phyloP scores from a whole-genome alignment of 2,113 vertebrate genomes.

The Salvator merianae region DNA sequence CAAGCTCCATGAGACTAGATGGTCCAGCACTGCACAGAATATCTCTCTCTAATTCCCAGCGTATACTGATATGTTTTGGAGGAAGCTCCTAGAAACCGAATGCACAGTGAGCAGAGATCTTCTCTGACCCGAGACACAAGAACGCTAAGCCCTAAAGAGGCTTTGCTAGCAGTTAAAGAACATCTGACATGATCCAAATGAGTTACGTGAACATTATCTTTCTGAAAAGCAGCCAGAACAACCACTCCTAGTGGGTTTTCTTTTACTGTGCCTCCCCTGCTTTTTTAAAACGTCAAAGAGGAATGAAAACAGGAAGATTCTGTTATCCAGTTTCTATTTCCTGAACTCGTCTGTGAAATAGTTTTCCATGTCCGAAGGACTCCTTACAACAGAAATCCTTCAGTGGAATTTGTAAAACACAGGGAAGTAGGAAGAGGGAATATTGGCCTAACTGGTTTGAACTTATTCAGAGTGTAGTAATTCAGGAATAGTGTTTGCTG shows the following conservation, averaged over 20 bases:
- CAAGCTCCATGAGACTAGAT: not conserved
- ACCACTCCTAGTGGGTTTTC: not conserved
- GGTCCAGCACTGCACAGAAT: not conserved
- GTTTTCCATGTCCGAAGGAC: slow-evolving; percentile 18
- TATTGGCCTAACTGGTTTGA: too few relatives aligned
- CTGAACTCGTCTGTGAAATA: not conserved
- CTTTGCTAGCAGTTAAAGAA: slow-evolving; percentile 47
- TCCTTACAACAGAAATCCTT: not conserved
- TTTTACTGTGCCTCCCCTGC: slow-evolving; percentile 6
- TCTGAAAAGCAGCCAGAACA: not conserved
- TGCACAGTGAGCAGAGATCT: slow-evolving; percentile 18
- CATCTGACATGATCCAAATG: slow-evolving; percentile 43
- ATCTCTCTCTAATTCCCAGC: not conserved
- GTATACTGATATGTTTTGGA: not conserved
- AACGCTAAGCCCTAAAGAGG: slow-evolving; percentile 49
- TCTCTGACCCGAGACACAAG: slow-evolving; percentile 17
- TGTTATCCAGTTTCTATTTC: not conserved
- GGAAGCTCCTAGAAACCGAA: not conserved
- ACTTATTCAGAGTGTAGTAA: not conserved
- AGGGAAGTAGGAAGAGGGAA: not conserved
- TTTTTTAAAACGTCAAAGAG: slow-evolving; percentile 1
- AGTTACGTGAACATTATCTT: not conserved
- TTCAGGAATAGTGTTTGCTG: too few relatives aligned
- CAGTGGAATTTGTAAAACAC: not conserved
- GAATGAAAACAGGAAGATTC: not conserved